Evolutionary conservation across 2,797 vertebrate genomes (phyloP), one percentile per base, ranked within the genome.

Genomic region (Discoglossus pictus): DNA sequence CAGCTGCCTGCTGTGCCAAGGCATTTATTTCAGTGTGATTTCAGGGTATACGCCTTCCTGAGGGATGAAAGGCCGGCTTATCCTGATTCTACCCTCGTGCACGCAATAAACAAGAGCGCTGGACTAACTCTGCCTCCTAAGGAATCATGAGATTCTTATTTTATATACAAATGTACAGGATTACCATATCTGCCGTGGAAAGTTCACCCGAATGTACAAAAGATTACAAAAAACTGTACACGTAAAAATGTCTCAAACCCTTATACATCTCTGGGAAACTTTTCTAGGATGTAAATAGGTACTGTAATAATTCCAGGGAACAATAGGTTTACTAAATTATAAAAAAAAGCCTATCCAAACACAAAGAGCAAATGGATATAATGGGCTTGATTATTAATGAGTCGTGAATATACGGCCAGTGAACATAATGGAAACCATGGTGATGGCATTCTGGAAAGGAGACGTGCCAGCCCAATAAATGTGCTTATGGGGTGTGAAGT

Each of bases 171-270:
- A 17, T 35, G 17, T n/a, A 12, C 27, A 7, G 44, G 11, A 46
- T 35, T 51, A 50, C 44, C 36, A 13, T 59, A 51, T 51, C 65
- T 20, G 55, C 36, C 2, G 21, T 24, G 54, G 36, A 67, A 51
- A 50, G 31, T 58, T 20, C 13, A 24, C 17, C 16, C 16, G 42
- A 46, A 46, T 40, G 20, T 34, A 55, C n/a, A n/a, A n/a, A n/a
- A n/a, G n/a, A n/a, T n/a, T n/a, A n/a, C n/a, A 38, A 31, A n/a
- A 65, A 46, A 15, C 63, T 40, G 58, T 66, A 56, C 63, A 66
- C 38, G n/a, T 25, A 20, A 54, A 40, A 21, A 9, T 13, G 13
- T 8, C 13, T 6, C 36, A 56, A 59, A 58, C 17, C 10, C 24
- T 15, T 6, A 39, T 24, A 43, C 35, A 58, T 59, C 59, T 20